Base-by-base conservation (phyloP, 2,888 invertebrate species). In the Hemithea aestivaria region DNA sequence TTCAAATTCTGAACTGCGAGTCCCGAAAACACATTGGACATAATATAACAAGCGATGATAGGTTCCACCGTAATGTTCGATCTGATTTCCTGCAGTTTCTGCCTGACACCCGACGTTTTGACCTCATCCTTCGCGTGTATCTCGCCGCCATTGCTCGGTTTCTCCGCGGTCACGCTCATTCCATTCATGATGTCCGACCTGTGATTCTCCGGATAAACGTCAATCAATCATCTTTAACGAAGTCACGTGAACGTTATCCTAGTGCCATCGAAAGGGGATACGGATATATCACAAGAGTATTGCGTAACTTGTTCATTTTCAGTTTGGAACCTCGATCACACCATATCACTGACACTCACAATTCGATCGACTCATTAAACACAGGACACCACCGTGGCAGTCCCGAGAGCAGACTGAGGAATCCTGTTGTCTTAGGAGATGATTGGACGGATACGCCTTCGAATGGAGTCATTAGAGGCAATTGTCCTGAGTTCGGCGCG, bases 1-100 rank as follows among this genome's bases (percentile, higher is more conserved):
- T 94, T 94, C 40, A 95, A 79, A 79, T 95, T 95, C 73, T 95
- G 95, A 23, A 94, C 92, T 36, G 95, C 94, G 47, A 95, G 78
- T 50, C 92, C 91, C 0, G 94, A 93, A 37, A 91, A 82, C 27
- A 90, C 90, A 65, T 90, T 90, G 23, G 92, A 91, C 88, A 92
- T 89, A 33, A 92, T 90, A 61, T 92, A 92, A 57, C 90, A 90
- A 3, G 91, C 90, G 50, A 92, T 84, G 43, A 92, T 90, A 6
- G 92, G 92, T 64, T 92, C 92, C 20, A 92, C 91, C 0, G 92
- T 92, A 36, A 92, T 90, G 51, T 90, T 91, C 11, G 89, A 79
- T 51, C 81, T 79, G 42, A 91, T 79, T 51, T 84, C 84, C 53
- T 78, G 73, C 12, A 89, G 55, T 51, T 89, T 90, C 27, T 82